Percentiles rank a stretch among this genome's conserved stretches.
phyloP scores from a whole-genome alignment of 2,888 invertebrate genomes.

The Ochropleura plecta region DNA sequence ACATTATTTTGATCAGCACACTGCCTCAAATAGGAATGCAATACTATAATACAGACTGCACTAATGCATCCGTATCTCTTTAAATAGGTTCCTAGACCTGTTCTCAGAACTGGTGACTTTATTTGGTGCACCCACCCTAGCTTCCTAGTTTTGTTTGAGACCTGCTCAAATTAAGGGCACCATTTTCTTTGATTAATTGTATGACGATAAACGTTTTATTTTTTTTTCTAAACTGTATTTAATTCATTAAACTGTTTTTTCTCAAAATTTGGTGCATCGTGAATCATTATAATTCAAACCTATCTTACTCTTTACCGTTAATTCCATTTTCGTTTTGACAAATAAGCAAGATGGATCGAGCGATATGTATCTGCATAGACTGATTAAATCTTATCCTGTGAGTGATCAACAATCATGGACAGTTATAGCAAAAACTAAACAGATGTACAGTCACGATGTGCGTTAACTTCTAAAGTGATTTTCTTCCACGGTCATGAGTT shows the following conservation, averaged over 20 bases:
- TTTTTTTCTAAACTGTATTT: not conserved
- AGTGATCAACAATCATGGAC: not conserved
- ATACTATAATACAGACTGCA: no score
- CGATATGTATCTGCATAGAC: conserved; percentile 4
- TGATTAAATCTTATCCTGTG: conserved; percentile 37
- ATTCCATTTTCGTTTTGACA: not conserved
- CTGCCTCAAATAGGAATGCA: no score
- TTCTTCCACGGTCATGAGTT: not conserved
- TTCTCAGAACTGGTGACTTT: no score
- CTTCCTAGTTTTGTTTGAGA: no score
- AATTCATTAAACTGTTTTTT: no score
- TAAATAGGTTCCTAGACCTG: no score
- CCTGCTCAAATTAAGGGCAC: no score
- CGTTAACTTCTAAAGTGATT: not conserved
- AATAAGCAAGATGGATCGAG: conserved; percentile 17
- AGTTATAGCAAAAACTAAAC: not conserved
- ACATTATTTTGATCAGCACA: no score
- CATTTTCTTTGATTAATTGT: no score
- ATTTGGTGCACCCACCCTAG: no score
- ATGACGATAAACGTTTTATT: not conserved
- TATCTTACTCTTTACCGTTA: not conserved
- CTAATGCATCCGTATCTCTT: no score
- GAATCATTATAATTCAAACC: not conserved
- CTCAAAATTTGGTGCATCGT: no score
- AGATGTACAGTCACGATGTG: not conserved